Evolutionary conservation across 2,797 vertebrate genomes (phyloP).

Genomic region (Gastrophryne carolinensis): DNA sequence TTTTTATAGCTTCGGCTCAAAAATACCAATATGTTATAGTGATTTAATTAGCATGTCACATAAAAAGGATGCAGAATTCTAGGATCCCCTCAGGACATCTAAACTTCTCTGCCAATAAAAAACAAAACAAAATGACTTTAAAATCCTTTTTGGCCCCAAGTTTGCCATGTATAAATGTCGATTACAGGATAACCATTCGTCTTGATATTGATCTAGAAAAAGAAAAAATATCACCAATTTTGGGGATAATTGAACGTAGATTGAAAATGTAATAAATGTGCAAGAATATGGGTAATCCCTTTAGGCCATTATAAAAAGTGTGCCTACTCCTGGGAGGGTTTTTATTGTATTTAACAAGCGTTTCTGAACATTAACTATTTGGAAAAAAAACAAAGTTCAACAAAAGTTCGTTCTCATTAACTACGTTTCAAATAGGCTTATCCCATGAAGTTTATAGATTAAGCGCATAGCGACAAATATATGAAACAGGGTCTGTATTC

Average conservation of each 20-base stretch:
- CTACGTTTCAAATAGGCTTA: not conserved
- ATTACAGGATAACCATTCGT: not conserved
- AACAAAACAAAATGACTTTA: not conserved
- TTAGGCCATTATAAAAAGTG: constrained; percentile 1
- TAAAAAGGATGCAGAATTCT: constrained; percentile 13
- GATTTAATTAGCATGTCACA: constrained; percentile 38
- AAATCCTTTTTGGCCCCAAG: not conserved
- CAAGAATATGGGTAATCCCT: not conserved
- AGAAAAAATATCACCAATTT: not conserved
- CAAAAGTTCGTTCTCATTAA: constrained; percentile 21
- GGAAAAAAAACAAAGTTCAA: constrained; percentile 22
- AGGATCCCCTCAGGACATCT: not conserved
- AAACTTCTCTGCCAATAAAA: constrained; percentile 15
- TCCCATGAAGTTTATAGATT: not conserved
- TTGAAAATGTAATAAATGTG: not conserved
- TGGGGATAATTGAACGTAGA: not conserved
- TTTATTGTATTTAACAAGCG: constrained; percentile 34
- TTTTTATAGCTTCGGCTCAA: constrained; percentile 10
- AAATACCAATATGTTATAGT: constrained; percentile 23
- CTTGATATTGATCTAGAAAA: not conserved
- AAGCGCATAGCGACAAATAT: not conserved
- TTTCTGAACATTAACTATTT: constrained; percentile 30
- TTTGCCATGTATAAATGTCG: no score
- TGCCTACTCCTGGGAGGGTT: constrained; percentile 3
- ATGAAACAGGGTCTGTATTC: not conserved